Conservation (phyloP, 2,113 vertebrate species). For the Pseudopodoces humilis region DNA sequence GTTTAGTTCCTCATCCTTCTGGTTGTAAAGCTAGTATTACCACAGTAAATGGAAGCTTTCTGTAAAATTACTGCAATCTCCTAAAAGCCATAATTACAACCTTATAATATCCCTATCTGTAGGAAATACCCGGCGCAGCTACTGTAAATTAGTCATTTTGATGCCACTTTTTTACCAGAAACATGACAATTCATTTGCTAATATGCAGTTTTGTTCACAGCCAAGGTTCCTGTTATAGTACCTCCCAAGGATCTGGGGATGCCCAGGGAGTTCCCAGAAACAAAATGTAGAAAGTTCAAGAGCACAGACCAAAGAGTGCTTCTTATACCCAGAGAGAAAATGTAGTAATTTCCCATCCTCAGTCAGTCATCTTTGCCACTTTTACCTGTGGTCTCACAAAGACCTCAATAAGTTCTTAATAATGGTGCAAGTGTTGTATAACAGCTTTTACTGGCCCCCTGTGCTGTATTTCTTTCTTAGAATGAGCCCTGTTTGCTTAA, state of each 20-base stretch:
- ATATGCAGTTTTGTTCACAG: neutral
- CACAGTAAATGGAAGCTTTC: neutral
- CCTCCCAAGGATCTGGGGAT: neutral
- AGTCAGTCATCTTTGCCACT: neutral
- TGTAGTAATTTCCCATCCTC: neutral
- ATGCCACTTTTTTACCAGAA: neutral
- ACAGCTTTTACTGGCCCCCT: neutral
- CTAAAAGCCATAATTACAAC: neutral
- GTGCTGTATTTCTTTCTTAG: neutral
- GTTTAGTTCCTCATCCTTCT: neutral
- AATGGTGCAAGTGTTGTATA: neutral
- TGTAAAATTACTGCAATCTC: neutral
- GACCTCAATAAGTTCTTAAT: neutral
- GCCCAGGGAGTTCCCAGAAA: neutral
- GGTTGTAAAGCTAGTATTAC: neutral
- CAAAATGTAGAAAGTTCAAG: neutral
- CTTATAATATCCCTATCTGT: neutral
- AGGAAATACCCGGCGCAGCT: neutral
- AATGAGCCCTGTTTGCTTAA: neutral
- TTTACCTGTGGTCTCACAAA: neutral
- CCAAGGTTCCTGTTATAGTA: neutral
- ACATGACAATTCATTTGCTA: neutral
- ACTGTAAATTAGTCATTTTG: neutral
- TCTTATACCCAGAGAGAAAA: neutral
- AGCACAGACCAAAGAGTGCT: neutral